Base-by-base conservation (phyloP, 2,113 vertebrate species). In the Sapayoa aenigma region DNA sequence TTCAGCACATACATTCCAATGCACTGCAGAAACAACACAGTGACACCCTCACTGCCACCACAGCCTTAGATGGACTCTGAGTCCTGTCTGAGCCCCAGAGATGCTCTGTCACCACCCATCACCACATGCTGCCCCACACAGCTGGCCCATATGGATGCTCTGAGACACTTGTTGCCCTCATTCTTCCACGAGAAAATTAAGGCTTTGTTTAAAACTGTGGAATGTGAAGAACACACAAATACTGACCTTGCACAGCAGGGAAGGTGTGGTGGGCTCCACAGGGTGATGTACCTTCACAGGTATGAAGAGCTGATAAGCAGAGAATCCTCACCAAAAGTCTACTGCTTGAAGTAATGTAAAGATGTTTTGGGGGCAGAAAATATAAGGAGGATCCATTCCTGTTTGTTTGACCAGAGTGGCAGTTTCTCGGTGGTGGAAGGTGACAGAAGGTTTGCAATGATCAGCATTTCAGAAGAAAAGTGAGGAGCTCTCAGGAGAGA, bases 1-100 rank as follows among this genome's bases (percentile, higher is more conserved):
- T 0, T 10, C 1, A 55, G 53, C 1, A 0, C 21, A 18, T 8
- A 5, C 37, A 5, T n/a, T n/a, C 15, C 9, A 15, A 5, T 16
- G 19, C 35, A 6, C 30, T 13, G 52, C 86, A 59, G 44, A 75
- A 69, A 27, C 59, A 66, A 10, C 62, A 4, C 4, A 0, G 60
- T 41, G 68, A 33, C 75, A 67, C 68, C 37, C 49, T 28, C n/a
- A 2, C 81, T 69, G 71, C 66, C 72, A 12, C 49, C 42, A 9
- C 30, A 50, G 12, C 9, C 44, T 6, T 3, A 17, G 56, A 18
- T 12, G 28, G 47, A 2, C 35, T 63, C 31, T 12, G 17, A 47
- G 28, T 28, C 68, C 35, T 35, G 12, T 9, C 7, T 33, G 60
- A 37, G 27, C 52, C 19, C 62, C 74, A 55, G 47, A 67, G 53